These are phyloP conservation scores for Aselliscus stoliczkanus DNA, from an alignment of 2,797 vertebrate species.

Conservation along the genomic window DNA sequence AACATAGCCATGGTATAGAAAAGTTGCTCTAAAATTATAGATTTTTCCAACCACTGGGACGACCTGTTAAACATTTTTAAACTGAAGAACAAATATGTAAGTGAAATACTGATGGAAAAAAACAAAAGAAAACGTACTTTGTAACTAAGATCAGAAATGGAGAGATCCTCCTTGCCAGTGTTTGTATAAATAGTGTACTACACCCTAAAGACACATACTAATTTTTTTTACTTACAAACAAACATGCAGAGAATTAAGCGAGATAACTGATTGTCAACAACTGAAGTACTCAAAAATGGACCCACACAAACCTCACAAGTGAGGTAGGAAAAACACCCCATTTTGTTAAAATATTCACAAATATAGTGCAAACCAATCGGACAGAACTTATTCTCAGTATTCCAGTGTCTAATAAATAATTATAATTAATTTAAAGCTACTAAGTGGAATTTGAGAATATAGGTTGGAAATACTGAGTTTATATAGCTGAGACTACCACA, in stretches of 20 bases:
- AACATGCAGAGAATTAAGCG: constrained; percentile 65
- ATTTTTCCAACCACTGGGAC: constrained; percentile 72
- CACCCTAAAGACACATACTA: constrained; percentile 53
- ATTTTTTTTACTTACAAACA: constrained; percentile 51
- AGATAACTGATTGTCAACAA: constrained; percentile 79
- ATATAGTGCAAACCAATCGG: constrained; percentile 78
- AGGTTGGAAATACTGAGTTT: constrained; percentile 63
- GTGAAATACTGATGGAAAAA: constrained; percentile 70
- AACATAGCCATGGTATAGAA: constrained; percentile 69
- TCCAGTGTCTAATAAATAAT: constrained; percentile 69
- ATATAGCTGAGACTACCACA: constrained; percentile 58
- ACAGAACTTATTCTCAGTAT: constrained; percentile 67
- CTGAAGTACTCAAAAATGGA: constrained; percentile 68
- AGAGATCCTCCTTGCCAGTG: constrained; percentile 70
- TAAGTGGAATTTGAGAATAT: constrained; percentile 44
- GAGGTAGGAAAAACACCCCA: constrained; percentile 69
- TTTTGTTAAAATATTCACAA: constrained; percentile 77
- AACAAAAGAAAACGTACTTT: constrained; percentile 59
- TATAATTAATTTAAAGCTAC: constrained; percentile 70
- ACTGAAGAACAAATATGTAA: constrained; percentile 64
- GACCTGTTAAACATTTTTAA: constrained; percentile 68
- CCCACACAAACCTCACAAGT: constrained; percentile 74
- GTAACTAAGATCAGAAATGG: constrained; percentile 67
- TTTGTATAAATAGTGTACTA: constrained; percentile 63
- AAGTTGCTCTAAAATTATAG: constrained; percentile 71